Conservation (phyloP, 2,113 vertebrate species). For the Anseranas semipalmata region DNA sequence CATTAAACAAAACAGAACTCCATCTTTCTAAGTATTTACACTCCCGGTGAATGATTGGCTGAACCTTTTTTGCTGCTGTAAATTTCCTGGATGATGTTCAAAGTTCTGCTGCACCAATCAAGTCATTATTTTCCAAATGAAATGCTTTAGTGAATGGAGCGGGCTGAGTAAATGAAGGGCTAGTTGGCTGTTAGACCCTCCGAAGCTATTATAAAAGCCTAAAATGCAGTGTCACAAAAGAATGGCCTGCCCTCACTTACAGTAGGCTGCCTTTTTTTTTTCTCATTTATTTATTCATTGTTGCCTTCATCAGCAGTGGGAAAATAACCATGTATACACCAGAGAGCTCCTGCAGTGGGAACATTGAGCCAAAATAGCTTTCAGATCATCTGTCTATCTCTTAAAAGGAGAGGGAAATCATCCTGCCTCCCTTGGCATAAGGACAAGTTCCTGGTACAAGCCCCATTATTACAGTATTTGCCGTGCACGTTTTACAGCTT, state of each 20-base stretch:
- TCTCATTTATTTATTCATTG: constrained; percentile 17
- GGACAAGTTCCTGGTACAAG: background rate
- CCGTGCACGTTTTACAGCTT: background rate
- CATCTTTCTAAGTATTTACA: constrained; percentile 31
- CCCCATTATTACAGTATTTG: background rate
- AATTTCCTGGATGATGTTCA: constrained; percentile 41
- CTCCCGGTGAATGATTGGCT: background rate
- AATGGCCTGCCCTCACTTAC: background rate
- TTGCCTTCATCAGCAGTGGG: background rate
- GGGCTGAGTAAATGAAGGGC: background rate
- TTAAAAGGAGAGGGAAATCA: background rate
- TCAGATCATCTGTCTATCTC: background rate
- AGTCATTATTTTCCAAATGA: constrained; percentile 42
- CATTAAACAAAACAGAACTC: background rate
- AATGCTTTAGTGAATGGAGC: constrained; percentile 25
- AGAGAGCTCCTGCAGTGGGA: background rate
- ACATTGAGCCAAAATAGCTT: background rate
- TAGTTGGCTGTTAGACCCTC: background rate
- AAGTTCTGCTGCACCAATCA: constrained; percentile 22
- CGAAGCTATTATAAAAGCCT: constrained; percentile 13
- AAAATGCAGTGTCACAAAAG: background rate
- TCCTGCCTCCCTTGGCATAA: background rate
- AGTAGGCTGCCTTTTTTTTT: background rate
- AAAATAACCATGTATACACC: background rate
- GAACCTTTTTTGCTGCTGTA: constrained; percentile 26